A percentile compares a stretch with the other conserved stretches of the same genome.
phyloP scores from a whole-genome alignment of 2,888 invertebrate genomes.

The Tiphia femorata region DNA sequence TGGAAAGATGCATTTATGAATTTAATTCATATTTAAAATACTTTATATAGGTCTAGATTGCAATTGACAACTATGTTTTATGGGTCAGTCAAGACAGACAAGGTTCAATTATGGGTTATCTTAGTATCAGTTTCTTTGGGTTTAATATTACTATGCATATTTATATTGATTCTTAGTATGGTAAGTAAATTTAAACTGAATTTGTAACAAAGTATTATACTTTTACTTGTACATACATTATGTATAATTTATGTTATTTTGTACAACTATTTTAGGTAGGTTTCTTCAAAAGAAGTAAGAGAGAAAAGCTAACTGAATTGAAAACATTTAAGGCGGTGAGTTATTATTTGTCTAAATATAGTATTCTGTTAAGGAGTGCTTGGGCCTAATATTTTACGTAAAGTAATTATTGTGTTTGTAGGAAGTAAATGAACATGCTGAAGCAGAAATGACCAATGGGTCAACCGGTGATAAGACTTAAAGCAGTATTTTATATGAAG shows the following conservation, averaged over 20 bases:
- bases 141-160: constrained; percentile 37
- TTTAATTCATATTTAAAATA: not conserved
- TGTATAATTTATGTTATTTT: constrained; percentile 14
- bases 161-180: constrained; percentile 32
- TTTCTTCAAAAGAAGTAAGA: constrained; percentile 46
- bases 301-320: constrained; percentile 28
- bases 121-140: constrained; percentile 47
- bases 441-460: not conserved
- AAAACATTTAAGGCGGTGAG: constrained; percentile 23
- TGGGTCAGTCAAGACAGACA: constrained; percentile 20
- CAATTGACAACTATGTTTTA: constrained; percentile 46
- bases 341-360: not conserved
- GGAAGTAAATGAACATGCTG: not conserved
- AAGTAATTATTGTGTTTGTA: too few relatives aligned
- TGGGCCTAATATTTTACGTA: too few relatives aligned
- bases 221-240: too few relatives aligned
- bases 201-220: too few relatives aligned
- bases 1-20: not conserved
- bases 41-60: constrained; percentile 25
- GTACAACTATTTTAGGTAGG: constrained; percentile 36
- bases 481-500: too few relatives aligned
- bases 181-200: constrained; percentile 28
- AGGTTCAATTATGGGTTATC: constrained; percentile 48
- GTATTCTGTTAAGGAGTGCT: not conserved
- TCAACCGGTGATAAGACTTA: too few relatives aligned